Evolutionary conservation across 2,888 invertebrate genomes (phyloP), one percentile per base, ranked within the genome.

Genomic region (Meta bourneti): DNA sequence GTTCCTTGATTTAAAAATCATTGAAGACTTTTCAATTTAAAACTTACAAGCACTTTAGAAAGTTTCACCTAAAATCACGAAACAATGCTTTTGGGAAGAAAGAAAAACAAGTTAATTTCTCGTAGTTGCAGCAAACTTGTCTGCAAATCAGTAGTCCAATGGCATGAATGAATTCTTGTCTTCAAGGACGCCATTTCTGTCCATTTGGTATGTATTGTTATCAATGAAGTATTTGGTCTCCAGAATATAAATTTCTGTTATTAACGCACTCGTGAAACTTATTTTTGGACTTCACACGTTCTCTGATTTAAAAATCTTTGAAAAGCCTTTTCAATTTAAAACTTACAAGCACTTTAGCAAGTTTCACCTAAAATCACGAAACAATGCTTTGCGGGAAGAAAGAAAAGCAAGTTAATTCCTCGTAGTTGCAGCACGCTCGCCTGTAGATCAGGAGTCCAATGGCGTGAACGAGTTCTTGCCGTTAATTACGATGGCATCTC

Each of bases 261-360:
- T 61, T 54, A 79, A 61, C 79, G 34, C 34, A 34, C 20, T 16
- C 20, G 52, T 71, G 71, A 52, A 74, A 52, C 13, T 16, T 54
- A 84, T 11, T 49, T 78, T 85, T 20, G 54, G 71, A 19, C 80
- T 72, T 81, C 74, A 61, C 51, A 49, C 81, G 75, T 88, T 88
- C 80, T 11, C 74, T 81, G 11, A 80, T 81, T 61, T 71, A 71
- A 72, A 79, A 34, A 72, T 71, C 52, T 71, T 52, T 54, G 52
- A 34, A 71, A 87, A 80, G 34, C 34, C 34, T 34, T 34, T 34
- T 34, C 34, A 34, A 34, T 34, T 34, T 34, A 34, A 34, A 34
- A 34, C 34, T 34, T 34, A 34, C 34, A 34, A 34, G 34, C 34
- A 34, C 34, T 34, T 34, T 34, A 34, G 4, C 34, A 34, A 1